Conservation (phyloP, 1,140 invertebrate species). For the Macrostomum lignano region DNA sequence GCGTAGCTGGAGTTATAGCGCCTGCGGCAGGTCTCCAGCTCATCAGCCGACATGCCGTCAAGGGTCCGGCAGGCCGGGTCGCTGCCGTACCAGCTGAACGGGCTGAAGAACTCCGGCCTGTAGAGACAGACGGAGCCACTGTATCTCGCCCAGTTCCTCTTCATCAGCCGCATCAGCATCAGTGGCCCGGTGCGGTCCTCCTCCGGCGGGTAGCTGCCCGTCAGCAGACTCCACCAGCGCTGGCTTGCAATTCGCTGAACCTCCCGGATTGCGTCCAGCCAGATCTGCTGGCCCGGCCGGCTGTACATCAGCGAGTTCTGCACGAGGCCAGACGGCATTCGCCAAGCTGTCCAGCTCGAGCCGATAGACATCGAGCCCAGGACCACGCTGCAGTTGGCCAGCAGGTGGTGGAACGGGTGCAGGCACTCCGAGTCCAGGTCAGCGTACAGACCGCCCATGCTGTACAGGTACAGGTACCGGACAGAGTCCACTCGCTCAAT, state of each 20-base stretch:
- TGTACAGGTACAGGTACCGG: not conserved
- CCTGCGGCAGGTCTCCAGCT: too few relatives aligned
- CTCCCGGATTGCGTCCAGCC: not conserved
- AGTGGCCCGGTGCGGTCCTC: not conserved
- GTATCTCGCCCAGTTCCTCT: too few relatives aligned
- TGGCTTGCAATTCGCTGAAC: too few relatives aligned
- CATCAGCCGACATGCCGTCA: too few relatives aligned
- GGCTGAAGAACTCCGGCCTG: not conserved
- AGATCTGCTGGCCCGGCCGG: not conserved
- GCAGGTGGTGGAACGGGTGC: not conserved
- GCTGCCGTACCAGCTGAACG: constrained; percentile 3
- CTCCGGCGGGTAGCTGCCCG: not conserved
- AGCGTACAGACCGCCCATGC: constrained; percentile 1
- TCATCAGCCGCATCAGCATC: not conserved
- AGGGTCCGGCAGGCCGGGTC: too few relatives aligned
- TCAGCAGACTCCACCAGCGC: too few relatives aligned
- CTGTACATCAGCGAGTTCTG: constrained; percentile 2
- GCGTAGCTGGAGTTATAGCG: too few relatives aligned
- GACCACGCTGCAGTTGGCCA: not conserved
- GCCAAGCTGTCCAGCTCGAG: not conserved
- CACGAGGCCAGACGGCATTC: not conserved
- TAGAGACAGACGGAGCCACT: too few relatives aligned
- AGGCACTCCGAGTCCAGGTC: constrained; percentile 1
- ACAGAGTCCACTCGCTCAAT: not conserved
- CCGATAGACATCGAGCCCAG: not conserved